Evolutionary conservation across 92 coral and sea anemone genomes (phyloP).

Genomic region (Nematostella vectensis): DNA sequence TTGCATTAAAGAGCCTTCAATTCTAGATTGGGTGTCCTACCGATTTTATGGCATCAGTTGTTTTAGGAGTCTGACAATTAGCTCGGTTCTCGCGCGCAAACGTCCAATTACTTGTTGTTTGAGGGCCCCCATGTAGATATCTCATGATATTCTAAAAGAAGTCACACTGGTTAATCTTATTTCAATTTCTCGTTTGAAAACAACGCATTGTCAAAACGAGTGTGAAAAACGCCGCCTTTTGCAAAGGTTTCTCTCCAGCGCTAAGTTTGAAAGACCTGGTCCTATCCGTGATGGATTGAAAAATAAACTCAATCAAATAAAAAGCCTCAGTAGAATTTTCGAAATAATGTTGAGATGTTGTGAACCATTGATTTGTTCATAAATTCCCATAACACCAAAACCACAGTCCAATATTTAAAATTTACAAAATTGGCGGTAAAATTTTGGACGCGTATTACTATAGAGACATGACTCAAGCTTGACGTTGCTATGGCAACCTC

Average conservation of each 20-base stretch:
- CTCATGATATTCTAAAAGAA: neutral
- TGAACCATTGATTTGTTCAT: constrained; percentile 17
- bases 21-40: neutral
- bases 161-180: neutral
- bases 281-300: no score
- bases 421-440: constrained; percentile 71
- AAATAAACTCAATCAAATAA: no score
- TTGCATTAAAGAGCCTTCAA: neutral
- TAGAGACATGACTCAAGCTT: constrained; percentile 60
- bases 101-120: neutral
- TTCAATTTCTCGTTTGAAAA: neutral
- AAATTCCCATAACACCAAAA: constrained; percentile 21
- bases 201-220: neutral
- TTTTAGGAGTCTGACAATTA: neutral
- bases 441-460: constrained; percentile 62
- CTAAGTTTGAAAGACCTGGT: no score
- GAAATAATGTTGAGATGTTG: no score
- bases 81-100: neutral
- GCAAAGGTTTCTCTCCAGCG: no score
- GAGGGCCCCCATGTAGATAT: neutral
- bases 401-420: constrained; percentile 40
- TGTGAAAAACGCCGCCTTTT: no score
- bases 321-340: no score
- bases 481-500: constrained; percentile 71
- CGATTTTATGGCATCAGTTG: neutral